Evolutionary conservation across 2,888 invertebrate species (phyloP), one percentile per base, ranked within the genome.

Genomic region (Cistogaster globosa): DNA sequence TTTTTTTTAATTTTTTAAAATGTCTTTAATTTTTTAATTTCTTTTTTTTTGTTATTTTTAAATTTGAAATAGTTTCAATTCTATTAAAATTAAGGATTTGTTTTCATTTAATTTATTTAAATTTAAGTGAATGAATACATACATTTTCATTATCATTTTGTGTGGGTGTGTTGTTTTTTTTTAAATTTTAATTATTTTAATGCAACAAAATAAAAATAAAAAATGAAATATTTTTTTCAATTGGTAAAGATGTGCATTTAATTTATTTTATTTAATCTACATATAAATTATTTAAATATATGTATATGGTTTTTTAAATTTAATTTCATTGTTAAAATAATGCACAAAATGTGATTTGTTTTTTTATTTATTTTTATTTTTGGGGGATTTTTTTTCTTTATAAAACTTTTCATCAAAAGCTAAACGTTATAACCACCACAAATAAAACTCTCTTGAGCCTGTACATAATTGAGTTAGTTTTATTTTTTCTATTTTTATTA

Each of bases 391-490:
- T 67, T 83, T 20, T 67, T 75, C 75, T 71, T 36, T 67, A 58
- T 78, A 67, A 78, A 78, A 68, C 62, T 79, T 71, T 86, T 83
- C 77, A 86, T 85, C 85, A 85, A 85, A 82, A 85, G 85, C 85
- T 82, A 79, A 85, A 85, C 82, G 67, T 85, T 80, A 80, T 72
- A 77, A 77, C 80, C 67, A 72, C 76, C 80, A 84, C 80, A 77
- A 76, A 71, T 69, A 84, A 79, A 75, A 68, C 65, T 65, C 58
- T 79, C 32, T 65, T 77, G 71, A 68, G 80, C 55, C 84, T 84
- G 72, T 81, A 84, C 84, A 84, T 84, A 84, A 84, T 84, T 84
- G 84, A 84, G 68, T 84, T 84, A 76, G 86, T 87, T 88, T 84
- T 83, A 78, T 85, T 78, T 2, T 62, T 68, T 38, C 62, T 82